Conservation (phyloP, 2,113 vertebrate species). For the Turnix velox region DNA sequence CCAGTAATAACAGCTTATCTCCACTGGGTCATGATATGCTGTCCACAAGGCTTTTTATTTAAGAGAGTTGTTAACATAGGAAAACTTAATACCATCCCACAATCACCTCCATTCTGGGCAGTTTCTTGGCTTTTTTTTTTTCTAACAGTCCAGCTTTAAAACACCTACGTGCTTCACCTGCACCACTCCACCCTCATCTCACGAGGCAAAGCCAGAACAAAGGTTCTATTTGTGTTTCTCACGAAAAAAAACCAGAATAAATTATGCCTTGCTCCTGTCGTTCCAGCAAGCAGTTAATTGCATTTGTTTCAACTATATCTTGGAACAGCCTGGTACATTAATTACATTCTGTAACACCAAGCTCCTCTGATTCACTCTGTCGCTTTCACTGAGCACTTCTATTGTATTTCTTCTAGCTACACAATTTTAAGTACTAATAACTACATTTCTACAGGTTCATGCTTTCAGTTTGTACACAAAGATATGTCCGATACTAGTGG, state of each 20-base stretch:
- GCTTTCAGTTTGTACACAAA: background rate
- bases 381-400: slow-evolving; percentile 72
- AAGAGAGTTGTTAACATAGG: background rate
- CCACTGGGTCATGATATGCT: background rate
- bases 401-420: slow-evolving; percentile 63
- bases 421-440: slow-evolving; percentile 51
- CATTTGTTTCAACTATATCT: slow-evolving; percentile 75
- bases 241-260: slow-evolving; percentile 38
- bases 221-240: slow-evolving; percentile 46
- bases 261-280: slow-evolving; percentile 46
- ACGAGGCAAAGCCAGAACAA: slow-evolving; percentile 39
- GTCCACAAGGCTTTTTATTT: background rate
- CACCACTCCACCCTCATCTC: background rate
- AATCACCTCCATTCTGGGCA: background rate
- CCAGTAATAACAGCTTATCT: background rate
- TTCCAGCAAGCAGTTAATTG: slow-evolving; percentile 74
- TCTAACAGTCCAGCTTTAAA: background rate
- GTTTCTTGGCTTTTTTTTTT: background rate
- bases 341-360: slow-evolving; percentile 75
- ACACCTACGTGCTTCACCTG: background rate
- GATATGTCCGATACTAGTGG: background rate
- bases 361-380: slow-evolving; percentile 71
- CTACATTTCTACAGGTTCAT: slow-evolving; percentile 2
- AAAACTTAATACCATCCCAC: background rate
- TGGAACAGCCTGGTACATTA: slow-evolving; percentile 68